Conservation (phyloP, 1,140 invertebrate genomes). For the Procambarus virginalis region DNA sequence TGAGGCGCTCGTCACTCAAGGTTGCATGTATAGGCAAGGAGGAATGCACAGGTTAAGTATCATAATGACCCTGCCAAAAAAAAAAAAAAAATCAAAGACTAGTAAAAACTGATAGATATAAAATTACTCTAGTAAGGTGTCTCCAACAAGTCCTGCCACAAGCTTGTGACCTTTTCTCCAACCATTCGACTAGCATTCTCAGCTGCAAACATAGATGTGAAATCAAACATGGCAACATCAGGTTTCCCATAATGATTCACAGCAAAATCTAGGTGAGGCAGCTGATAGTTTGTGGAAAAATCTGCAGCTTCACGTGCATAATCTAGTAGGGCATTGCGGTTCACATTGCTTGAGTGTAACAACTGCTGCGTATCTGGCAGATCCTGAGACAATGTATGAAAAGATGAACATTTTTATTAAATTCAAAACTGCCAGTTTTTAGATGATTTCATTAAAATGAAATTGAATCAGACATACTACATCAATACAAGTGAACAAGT, state of each 20-base stretch:
- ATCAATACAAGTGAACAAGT: too few relatives aligned
- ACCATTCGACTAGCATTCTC: slow-evolving; percentile 92
- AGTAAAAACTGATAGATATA: background rate
- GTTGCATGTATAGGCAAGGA: too few relatives aligned
- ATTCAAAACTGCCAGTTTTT: too few relatives aligned
- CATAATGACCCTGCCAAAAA: too few relatives aligned
- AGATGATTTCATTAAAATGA: too few relatives aligned
- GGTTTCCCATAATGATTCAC: slow-evolving; percentile 98
- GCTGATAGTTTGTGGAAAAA: slow-evolving; percentile 94
- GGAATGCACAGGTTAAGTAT: too few relatives aligned
- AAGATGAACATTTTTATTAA: slow-evolving; percentile 7
- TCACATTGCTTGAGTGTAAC: slow-evolving; percentile 91
- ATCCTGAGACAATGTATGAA: slow-evolving; percentile 79
- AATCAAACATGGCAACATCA: slow-evolving; percentile 99
- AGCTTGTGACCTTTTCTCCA: slow-evolving; percentile 84
- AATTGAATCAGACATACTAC: too few relatives aligned
- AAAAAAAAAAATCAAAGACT: too few relatives aligned
- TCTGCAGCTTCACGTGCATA: slow-evolving; percentile 97
- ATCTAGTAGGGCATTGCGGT: slow-evolving; percentile 89
- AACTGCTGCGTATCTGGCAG: slow-evolving; percentile 91
- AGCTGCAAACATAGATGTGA: slow-evolving; percentile 98
- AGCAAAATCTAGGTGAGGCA: slow-evolving; percentile 92
- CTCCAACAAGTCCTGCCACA: slow-evolving; percentile 93
- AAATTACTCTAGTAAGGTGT: slow-evolving; percentile 90
- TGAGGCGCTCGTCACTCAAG: too few relatives aligned